These are phyloP conservation scores for Leucoraja erinaceus DNA, from an alignment of 2,113 vertebrate genomes.

Conservation along the genomic window DNA sequence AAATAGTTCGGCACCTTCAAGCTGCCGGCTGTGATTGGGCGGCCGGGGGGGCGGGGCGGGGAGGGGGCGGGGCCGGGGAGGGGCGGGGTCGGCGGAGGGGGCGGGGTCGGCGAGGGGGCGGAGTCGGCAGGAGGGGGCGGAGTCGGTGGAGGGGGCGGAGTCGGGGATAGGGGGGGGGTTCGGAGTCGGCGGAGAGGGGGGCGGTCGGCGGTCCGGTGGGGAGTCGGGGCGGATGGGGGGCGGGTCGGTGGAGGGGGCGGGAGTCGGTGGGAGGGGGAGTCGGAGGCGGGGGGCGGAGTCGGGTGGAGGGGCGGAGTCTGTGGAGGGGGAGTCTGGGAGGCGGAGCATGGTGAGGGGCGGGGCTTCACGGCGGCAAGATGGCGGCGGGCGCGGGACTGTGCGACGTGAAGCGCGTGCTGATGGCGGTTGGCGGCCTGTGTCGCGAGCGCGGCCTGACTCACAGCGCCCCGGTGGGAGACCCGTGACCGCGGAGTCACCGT, in stretches of 20 bases:
- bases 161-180: too few relatives aligned
- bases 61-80: too few relatives aligned
- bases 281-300: too few relatives aligned
- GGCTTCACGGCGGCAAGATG: slow-evolving; percentile 50
- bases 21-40: neutral
- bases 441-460: slow-evolving; percentile 85
- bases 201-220: too few relatives aligned
- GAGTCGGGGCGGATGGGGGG: too few relatives aligned
- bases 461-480: slow-evolving; percentile 83
- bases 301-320: accelerated
- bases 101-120: too few relatives aligned
- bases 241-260: neutral
- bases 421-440: slow-evolving; percentile 77
- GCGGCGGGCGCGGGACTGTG: slow-evolving; percentile 69
- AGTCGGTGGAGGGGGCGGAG: too few relatives aligned
- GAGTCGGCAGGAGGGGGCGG: too few relatives aligned
- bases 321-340: neutral
- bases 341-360: neutral
- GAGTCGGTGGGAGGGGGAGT: neutral
- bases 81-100: too few relatives aligned
- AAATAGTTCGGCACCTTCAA: neutral
- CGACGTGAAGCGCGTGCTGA: slow-evolving; percentile 84
- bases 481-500: too few relatives aligned
- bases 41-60: neutral
- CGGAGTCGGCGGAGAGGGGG: neutral